A percentile compares a stretch with the other conserved stretches of the same genome.
phyloP scores from a whole-genome alignment of 2,113 vertebrate genomes.

The Phocoena sinus region DNA sequence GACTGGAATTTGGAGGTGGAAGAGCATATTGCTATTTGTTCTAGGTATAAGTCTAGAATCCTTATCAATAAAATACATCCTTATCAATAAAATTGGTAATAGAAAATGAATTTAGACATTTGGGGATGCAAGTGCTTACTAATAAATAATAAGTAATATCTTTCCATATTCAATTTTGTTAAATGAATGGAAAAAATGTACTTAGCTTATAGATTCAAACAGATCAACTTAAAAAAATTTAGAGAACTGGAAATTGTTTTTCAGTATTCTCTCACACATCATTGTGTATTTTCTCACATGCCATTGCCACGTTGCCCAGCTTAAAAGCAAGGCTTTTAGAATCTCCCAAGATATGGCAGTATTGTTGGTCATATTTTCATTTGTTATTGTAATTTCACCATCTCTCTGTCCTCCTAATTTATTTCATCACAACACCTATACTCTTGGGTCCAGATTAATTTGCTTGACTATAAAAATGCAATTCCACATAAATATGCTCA shows the following conservation, averaged over 20 bases:
- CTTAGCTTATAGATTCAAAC: background rate
- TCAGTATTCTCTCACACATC: background rate
- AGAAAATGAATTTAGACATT: conserved; percentile 11
- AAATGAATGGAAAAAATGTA: background rate
- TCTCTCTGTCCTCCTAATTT: conserved; percentile 24
- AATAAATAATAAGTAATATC: background rate
- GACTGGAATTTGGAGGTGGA: background rate
- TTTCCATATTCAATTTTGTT: background rate
- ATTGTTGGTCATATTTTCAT: conserved; percentile 33
- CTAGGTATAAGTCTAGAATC: background rate
- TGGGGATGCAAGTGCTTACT: background rate
- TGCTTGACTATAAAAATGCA: conserved; percentile 38
- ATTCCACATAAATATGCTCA: conserved; percentile 17
- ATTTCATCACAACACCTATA: background rate
- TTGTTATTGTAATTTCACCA: background rate
- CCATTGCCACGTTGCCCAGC: background rate
- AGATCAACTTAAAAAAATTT: background rate
- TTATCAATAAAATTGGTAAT: conserved; percentile 4
- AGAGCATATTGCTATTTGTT: background rate
- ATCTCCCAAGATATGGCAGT: background rate
- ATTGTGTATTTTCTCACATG: background rate
- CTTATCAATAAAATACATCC: background rate
- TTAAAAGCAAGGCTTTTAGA: conserved; percentile 16
- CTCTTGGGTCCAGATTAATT: conserved; percentile 18
- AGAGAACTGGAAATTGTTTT: background rate